Evolutionary conservation across 2,113 vertebrate genomes (phyloP).

Genomic region (Tragelaphus imberbis): DNA sequence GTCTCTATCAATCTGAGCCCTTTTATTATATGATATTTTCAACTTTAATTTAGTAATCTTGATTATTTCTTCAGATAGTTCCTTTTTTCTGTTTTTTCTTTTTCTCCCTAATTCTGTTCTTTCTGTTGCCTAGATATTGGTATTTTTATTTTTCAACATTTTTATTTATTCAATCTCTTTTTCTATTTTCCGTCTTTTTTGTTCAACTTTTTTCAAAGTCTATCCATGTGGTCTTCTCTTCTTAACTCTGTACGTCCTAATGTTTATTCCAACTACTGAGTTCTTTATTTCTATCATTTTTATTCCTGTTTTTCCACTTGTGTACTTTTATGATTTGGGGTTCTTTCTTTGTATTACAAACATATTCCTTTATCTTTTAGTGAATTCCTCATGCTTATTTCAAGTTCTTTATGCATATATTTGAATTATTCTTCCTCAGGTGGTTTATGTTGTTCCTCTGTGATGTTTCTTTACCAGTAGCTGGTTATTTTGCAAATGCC

Average conservation of each 20-base stretch:
- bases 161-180: not conserved
- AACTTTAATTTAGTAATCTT: not conserved
- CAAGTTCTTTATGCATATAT: not conserved
- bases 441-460: not conserved
- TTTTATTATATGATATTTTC: not conserved
- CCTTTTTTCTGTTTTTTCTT: not conserved
- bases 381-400: not conserved
- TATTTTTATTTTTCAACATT: not conserved
- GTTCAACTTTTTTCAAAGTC: not conserved
- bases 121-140: not conserved
- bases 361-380: not conserved
- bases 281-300: not conserved
- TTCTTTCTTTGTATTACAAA: not conserved
- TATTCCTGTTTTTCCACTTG: not conserved
- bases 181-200: not conserved
- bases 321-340: not conserved
- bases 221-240: not conserved
- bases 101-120: not conserved
- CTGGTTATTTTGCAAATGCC: not conserved
- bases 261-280: not conserved
- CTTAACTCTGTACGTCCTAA: not conserved
- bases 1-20: not conserved
- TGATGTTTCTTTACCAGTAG: not conserved
- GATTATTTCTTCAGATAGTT: not conserved
- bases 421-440: not conserved